phyloP scores from a whole-genome alignment of 2,797 vertebrate genomes.

The Sebastes iracundus region DNA sequence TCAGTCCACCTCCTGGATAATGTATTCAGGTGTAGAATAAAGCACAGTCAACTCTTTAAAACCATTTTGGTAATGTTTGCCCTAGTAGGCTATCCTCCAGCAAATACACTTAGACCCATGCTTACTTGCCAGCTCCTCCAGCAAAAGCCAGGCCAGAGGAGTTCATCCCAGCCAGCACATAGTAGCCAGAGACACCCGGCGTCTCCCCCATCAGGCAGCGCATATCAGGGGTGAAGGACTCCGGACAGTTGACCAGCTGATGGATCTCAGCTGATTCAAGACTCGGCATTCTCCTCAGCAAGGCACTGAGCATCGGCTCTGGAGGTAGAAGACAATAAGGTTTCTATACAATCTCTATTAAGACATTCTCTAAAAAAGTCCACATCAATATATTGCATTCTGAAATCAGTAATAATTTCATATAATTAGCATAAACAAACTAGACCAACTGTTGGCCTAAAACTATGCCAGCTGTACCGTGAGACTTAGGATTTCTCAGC shows the following conservation, averaged over 20 bases:
- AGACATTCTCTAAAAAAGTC: not conserved
- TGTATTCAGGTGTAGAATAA: not conserved
- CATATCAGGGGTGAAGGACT: constrained; percentile 98
- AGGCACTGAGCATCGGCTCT: constrained; percentile 92
- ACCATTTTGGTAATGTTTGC: not conserved
- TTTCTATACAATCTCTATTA: not conserved
- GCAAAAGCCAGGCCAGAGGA: constrained; percentile 93
- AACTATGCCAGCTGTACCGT: not conserved
- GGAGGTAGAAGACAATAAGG: not conserved
- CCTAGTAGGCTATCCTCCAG: not conserved
- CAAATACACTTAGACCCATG: not conserved
- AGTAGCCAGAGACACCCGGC: constrained; percentile 88
- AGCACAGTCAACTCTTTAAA: not conserved
- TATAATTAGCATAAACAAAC: not conserved
- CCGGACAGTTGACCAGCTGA: constrained; percentile 95
- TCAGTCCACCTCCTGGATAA: too few species aligned
- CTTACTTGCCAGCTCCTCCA: constrained; percentile 96
- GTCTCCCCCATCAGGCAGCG: constrained; percentile 96
- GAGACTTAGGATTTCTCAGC: not conserved
- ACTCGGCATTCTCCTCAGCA: constrained; percentile 91
- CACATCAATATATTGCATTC: not conserved
- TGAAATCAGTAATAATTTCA: not conserved
- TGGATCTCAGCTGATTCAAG: constrained; percentile 91
- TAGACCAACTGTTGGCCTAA: too few species aligned
- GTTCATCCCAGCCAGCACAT: constrained; percentile 95